These are phyloP conservation scores for Lepidurus packardi DNA, from an alignment of 1,140 invertebrate species.

Conservation along the genomic window DNA sequence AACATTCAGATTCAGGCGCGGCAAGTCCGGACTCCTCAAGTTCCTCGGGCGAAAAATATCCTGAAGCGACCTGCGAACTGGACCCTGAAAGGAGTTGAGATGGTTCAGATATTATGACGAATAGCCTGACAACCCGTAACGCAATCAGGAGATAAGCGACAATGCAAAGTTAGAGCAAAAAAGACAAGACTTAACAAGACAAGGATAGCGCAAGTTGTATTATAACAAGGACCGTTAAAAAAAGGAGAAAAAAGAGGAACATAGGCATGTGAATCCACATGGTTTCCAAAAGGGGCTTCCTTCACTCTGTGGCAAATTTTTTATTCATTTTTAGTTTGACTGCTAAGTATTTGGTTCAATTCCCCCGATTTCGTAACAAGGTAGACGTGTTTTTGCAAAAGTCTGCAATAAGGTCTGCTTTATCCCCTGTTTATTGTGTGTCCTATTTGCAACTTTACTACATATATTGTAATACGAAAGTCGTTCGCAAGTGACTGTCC, in stretches of 20 bases:
- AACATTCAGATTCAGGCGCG: slow-evolving; percentile 47
- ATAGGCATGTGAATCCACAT: background rate
- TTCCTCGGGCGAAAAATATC: slow-evolving; percentile 24
- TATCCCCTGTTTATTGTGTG: background rate
- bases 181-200: background rate
- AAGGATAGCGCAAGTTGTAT: background rate
- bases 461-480: background rate
- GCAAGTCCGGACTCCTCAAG: slow-evolving; percentile 32
- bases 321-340: background rate
- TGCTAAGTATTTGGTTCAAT: background rate
- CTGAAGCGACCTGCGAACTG: background rate
- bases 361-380: background rate
- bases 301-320: background rate
- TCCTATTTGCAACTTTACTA: background rate
- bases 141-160: slow-evolving; percentile 8
- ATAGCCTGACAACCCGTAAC: background rate
- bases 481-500: background rate
- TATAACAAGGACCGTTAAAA: background rate
- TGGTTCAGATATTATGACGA: background rate
- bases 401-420: slow-evolving; percentile 19
- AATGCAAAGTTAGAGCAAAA: slow-evolving; percentile 11
- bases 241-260: background rate
- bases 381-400: background rate
- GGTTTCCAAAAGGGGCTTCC: slow-evolving; percentile 7
- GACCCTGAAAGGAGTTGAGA: background rate